Base-by-base conservation (phyloP, 2,113 vertebrate species). In the human (Homo sapiens) region DNA sequence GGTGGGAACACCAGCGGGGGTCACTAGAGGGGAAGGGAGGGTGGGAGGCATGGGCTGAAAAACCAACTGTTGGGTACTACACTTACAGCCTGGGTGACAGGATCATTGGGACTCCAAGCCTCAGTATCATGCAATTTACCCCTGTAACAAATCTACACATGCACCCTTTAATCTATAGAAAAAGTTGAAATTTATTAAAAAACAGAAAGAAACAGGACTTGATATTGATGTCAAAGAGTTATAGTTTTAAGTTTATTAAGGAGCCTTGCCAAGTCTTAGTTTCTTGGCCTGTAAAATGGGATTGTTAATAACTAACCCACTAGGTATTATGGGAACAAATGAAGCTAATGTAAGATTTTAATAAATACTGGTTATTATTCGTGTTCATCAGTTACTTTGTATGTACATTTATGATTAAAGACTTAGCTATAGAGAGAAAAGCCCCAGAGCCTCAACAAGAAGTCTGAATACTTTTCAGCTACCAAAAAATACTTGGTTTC, bases 271-370 rank as follows among this genome's bases (percentile, higher is more conserved):
- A 1, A 13, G 13, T 4, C 30, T 23, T 8, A 13, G 35, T 40
- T 52, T 32, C 43, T 22, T 59, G 27, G 22, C 22, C 40, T 45
- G 23, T 17, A 50, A 27, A 40, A 30, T 2, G 3, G 13, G 12
- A 5, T 14, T 8, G 0, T 45, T 40, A 35, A 18, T 18, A 13
- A 70, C 3, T 9, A 40, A 30, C 1, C 3, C 4, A 0, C 3
- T 12, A 2, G 55, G 2, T 27, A 16, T n/a, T 48, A 55, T 0
- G 9, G 45, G 20, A 59, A 82, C 8, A 25, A 38, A 72, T 32
- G 20, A n/a, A 32, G 14, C 3, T 2, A n/a, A n/a, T 2, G 1
- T 43, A 10, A 9, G 1, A 14, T 4, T 9, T 55, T 30, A 7
- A 13, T 43, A 16, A 32, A 61, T 16, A 1, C 61, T 35, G 10